Conservation (phyloP, 2,113 vertebrate genomes). For the Chamaetylas fuelleborni region DNA sequence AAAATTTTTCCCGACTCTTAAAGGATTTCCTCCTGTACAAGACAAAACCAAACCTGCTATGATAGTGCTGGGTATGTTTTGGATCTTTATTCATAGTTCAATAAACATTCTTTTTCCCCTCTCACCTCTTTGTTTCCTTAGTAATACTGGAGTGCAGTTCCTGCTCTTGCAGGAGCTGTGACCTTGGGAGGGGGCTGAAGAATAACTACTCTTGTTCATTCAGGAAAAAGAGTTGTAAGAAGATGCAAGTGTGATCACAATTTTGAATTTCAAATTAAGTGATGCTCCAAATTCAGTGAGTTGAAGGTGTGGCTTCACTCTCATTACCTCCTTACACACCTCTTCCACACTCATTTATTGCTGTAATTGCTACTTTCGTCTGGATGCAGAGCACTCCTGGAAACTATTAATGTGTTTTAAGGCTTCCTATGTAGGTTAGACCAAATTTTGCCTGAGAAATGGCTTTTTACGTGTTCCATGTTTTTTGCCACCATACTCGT, state of each 20-base stretch:
- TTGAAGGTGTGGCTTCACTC: not conserved
- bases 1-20: not conserved
- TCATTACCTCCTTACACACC: not conserved
- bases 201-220: not conserved
- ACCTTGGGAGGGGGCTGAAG: not conserved
- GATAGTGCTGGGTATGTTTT: not conserved
- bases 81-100: not conserved
- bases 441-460: not conserved
- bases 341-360: rapidly evolving
- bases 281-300: not conserved
- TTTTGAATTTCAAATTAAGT: not conserved
- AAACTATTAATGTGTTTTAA: not conserved
- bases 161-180: not conserved
- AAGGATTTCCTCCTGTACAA: not conserved
- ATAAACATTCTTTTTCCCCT: not conserved
- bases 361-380: not conserved
- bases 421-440: rapidly evolving
- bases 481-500: rapidly evolving
- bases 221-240: not conserved
- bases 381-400: not conserved
- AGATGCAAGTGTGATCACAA: not conserved
- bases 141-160: not conserved
- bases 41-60: not conserved
- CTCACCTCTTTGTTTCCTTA: not conserved
- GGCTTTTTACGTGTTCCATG: rapidly evolving